These are phyloP conservation scores for Dromaius novaehollandiae DNA, from an alignment of 2,113 vertebrate species.

Conservation along the genomic window DNA sequence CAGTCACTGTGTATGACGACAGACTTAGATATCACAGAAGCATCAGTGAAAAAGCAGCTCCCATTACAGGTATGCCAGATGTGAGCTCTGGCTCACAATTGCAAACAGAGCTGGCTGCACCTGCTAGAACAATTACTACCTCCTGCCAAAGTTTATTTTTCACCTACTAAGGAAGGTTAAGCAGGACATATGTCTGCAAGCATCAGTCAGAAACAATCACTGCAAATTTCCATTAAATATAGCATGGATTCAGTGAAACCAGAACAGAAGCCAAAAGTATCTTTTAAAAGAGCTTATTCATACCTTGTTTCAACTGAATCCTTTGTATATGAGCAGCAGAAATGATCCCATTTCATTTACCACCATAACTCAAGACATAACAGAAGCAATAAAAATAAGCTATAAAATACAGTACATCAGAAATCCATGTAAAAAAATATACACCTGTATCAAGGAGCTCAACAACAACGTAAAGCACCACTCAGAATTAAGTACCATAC, in stretches of 20 bases:
- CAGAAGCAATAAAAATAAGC: slow-evolving; percentile 26
- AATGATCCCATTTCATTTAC: background rate
- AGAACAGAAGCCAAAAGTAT: background rate
- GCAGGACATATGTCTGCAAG: rapidly evolving
- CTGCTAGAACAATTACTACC: background rate
- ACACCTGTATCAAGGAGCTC: slow-evolving; percentile 15
- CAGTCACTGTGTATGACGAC: rapidly evolving
- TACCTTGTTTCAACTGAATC: slow-evolving; percentile 8
- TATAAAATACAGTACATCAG: slow-evolving; percentile 51
- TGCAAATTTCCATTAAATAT: slow-evolving; percentile 7
- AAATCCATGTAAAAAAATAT: slow-evolving; percentile 49
- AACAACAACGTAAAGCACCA: slow-evolving; percentile 64
- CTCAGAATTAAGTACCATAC: slow-evolving; percentile 62
- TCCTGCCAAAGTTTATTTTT: slow-evolving; percentile 7
- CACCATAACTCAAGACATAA: background rate
- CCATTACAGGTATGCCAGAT: background rate
- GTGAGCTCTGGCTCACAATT: background rate
- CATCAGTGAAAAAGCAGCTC: background rate
- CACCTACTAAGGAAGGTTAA: background rate
- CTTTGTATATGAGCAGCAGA: slow-evolving; percentile 2
- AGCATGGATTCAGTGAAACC: background rate
- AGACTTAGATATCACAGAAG: background rate
- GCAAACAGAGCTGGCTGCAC: background rate
- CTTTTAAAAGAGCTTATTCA: slow-evolving; percentile 22
- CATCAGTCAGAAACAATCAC: slow-evolving; percentile 25